Evolutionary conservation across 2,797 vertebrate genomes (phyloP), one percentile per base, ranked within the genome.

Genomic region (Bryconaethiops microstoma): DNA sequence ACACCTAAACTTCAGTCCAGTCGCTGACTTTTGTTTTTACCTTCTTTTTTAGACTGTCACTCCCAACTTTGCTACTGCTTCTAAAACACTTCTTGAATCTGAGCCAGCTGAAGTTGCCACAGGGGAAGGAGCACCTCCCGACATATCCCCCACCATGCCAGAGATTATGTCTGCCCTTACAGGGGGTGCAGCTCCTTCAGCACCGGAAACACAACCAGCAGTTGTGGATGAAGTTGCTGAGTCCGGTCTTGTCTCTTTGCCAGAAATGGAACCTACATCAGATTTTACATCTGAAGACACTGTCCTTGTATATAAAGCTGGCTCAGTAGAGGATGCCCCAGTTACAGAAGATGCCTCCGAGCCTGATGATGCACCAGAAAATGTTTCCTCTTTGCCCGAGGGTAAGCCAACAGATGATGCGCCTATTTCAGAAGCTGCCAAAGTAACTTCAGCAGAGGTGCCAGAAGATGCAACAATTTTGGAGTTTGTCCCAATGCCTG

Each of bases 361-460:
- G 23, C 23, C 25, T 64, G 23, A n/a, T 52, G 23, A 35, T 40
- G n/a, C 59, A 16, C 25, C 55, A 59, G 19, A 60, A 64, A 65
- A 75, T 70, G 52, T 48, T 9, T 14, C 80, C 35, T 19, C 57
- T 63, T 19, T 78, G 19, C 52, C 69, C 16, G n/a, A 21, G 13
- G 7, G 45, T 0, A 48, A 83, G 25, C 7, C 57, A 59, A 8
- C 1, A 59, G 10, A 2, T 13, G 23, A 62, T 62, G 10, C 21
- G 10, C 0, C 10, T 62, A 0, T 14, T 25, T 71, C 8, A 54
- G 64, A 75, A 50, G 35, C 9, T 17, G 19, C 45, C 25, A 17
- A 76, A n/a, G n/a, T n/a, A 21, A 25, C 42, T 73, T n/a, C n/a
- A n/a, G n/a, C n/a, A n/a, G n/a, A n/a, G n/a, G n/a, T n/a, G n/a